Percentiles rank a stretch among this genome's conserved stretches.
Evolutionary conservation across 2,888 invertebrate genomes (phyloP).

Genomic region (Syritta pipiens): DNA sequence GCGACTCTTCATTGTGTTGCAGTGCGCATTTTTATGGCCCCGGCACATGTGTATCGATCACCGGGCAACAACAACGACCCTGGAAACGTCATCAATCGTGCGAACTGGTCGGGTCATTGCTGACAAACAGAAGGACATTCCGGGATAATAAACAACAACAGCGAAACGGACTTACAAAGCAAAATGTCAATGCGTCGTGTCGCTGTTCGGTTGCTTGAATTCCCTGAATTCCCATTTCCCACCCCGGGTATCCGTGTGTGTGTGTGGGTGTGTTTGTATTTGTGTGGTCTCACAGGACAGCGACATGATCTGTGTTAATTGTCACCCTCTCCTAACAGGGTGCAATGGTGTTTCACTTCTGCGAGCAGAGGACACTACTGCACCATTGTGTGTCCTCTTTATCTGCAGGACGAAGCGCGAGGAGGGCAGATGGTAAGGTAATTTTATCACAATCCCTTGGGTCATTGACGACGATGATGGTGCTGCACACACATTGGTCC

Average conservation of each 20-base stretch:
- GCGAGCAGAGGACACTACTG: slow-evolving; percentile 14
- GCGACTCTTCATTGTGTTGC: slow-evolving; percentile 63
- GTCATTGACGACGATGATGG: slow-evolving; percentile 66
- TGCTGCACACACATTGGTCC: slow-evolving; percentile 9
- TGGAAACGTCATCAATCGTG: slow-evolving; percentile 63
- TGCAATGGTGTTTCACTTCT: slow-evolving; percentile 37
- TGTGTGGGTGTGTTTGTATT: background rate
- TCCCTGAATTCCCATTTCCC: slow-evolving; percentile 16
- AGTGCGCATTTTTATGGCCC: slow-evolving; percentile 43
- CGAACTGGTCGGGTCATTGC: slow-evolving; percentile 65
- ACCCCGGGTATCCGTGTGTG: background rate
- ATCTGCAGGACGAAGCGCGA: slow-evolving; percentile 1
- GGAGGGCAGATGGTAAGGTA: slow-evolving; percentile 65
- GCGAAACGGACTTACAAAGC: slow-evolving; percentile 36
- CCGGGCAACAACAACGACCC: slow-evolving; percentile 43
- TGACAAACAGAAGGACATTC: slow-evolving; percentile 68
- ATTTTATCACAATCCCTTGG: slow-evolving; percentile 69
- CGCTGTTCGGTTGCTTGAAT: slow-evolving; percentile 24
- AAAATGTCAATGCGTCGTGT: slow-evolving; percentile 54
- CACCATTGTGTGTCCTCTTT: slow-evolving; percentile 33
- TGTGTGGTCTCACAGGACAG: slow-evolving; percentile 41
- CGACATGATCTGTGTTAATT: slow-evolving; percentile 67
- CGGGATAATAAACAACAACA: slow-evolving; percentile 62
- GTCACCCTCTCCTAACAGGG: slow-evolving; percentile 60
- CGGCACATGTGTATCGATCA: slow-evolving; percentile 56